Conservation (phyloP, 1,140 invertebrate species). For the Catajapyx aquilonaris region DNA sequence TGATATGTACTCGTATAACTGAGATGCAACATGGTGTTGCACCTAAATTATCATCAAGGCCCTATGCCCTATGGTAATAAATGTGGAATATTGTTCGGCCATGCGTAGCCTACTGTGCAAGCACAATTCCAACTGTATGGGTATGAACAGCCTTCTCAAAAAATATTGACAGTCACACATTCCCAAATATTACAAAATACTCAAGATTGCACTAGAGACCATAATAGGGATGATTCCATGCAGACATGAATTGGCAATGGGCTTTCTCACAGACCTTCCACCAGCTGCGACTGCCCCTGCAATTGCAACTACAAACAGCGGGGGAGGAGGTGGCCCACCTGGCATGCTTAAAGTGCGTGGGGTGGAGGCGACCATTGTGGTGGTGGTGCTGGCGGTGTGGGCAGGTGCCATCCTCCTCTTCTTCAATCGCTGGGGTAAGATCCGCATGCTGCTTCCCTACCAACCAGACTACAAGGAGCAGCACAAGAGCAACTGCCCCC, state of each 20-base stretch:
- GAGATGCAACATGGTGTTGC: neutral
- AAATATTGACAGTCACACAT: no score
- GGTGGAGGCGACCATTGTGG: constrained; percentile 69
- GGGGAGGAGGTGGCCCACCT: constrained; percentile 9
- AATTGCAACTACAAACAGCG: neutral
- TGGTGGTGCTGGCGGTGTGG: constrained; percentile 68
- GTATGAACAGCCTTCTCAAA: no score
- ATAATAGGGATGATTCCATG: constrained; percentile 45
- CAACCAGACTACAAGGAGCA: constrained; percentile 77
- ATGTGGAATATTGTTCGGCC: no score
- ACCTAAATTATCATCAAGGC: constrained; percentile 2
- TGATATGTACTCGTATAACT: constrained; percentile 4
- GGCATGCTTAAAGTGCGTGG: constrained; percentile 48
- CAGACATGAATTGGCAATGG: constrained; percentile 34
- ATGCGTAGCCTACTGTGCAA: neutral
- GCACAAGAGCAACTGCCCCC: constrained; percentile 26
- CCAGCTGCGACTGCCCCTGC: neutral
- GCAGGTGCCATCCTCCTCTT: constrained; percentile 68
- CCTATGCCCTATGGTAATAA: no score
- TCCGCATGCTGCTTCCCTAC: constrained; percentile 75
- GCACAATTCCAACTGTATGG: no score
- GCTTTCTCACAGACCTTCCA: constrained; percentile 20
- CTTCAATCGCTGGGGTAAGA: constrained; percentile 83
- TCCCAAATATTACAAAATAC: no score
- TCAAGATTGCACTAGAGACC: constrained; percentile 24